These are phyloP conservation scores for Beris morrisii DNA, from an alignment of 2,888 invertebrate species.

Conservation along the genomic window DNA sequence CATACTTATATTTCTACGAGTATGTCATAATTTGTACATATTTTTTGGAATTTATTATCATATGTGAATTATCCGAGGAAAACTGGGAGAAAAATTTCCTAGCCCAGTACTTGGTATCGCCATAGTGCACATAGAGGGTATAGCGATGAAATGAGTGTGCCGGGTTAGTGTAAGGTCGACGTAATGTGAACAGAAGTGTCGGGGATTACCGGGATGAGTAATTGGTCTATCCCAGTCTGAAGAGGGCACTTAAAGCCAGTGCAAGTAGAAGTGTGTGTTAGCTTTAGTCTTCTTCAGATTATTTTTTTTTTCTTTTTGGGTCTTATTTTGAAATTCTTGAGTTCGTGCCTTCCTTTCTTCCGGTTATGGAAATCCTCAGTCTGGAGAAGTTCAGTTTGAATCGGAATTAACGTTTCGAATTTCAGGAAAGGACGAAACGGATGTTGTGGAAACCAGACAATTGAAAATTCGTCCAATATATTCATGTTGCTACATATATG, in stretches of 20 bases:
- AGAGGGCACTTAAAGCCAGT: slow-evolving; percentile 32
- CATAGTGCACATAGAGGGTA: slow-evolving; percentile 6
- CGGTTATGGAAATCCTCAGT: slow-evolving; percentile 23
- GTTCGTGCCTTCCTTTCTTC: slow-evolving; percentile 12
- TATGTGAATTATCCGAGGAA: slow-evolving; percentile 6
- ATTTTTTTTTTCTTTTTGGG: slow-evolving; percentile 1
- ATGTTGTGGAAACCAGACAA: not conserved
- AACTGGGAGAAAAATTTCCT: slow-evolving; percentile 23
- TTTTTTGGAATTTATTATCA: slow-evolving; percentile 4
- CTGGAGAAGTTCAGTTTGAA: slow-evolving; percentile 9
- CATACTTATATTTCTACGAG: not conserved
- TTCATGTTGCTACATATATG: too few species aligned
- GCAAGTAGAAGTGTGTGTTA: slow-evolving; percentile 19
- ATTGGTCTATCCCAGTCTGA: slow-evolving; percentile 37
- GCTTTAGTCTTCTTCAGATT: not conserved
- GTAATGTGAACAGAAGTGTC: slow-evolving; percentile 33
- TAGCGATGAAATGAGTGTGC: slow-evolving; percentile 5
- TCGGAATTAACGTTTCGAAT: slow-evolving; percentile 28
- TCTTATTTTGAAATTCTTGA: slow-evolving; percentile 14
- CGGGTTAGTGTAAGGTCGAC: slow-evolving; percentile 12
- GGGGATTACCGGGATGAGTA: slow-evolving; percentile 39
- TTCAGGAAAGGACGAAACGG: slow-evolving; percentile 17
- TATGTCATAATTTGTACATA: slow-evolving; percentile 16
- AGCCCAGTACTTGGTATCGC: slow-evolving; percentile 5
- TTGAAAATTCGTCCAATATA: too few species aligned